Base-by-base conservation (phyloP, 1,140 invertebrate species). In the Heliconius melpomene region DNA sequence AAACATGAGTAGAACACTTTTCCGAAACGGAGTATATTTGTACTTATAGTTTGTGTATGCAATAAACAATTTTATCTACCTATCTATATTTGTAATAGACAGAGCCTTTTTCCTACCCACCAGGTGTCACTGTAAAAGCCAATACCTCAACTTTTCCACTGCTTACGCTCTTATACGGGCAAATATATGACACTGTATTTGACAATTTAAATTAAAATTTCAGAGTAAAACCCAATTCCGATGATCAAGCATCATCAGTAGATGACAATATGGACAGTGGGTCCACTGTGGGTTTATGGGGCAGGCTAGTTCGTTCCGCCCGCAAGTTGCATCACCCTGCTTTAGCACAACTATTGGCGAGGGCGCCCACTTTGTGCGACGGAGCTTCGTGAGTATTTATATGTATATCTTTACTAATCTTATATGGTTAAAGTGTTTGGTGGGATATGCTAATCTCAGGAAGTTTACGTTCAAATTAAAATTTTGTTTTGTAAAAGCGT, bases 351-450 rank as follows among this genome's bases (percentile, higher is more conserved):
- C 82, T 95, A 23, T 77, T 94, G 52, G 72, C 87, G 0, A 80
- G 94, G 54, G 90, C 94, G 1, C 85, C 90, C 1, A 66, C 88
- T 29, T 95, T 97, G 46, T 97, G 97, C 83, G 83, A 89, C 1
- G 95, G 93, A 81, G 97, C 96, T 86, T 96, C 94, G 97, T 97
- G 91, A 94, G 96, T 95, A 46, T 40, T 40, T 78, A 38, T 78
- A 32, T 72, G 57, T 6, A 20, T 52, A 18, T 52, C 7, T 52
- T 52, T 2, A 52, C 13, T 46, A 16, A 46, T 46, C 0, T 46
- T 46, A 46, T 46, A 46, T 46, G 13, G 40, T 46, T 46, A 3
- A 40, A 40, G 40, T 46, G 13, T 16, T 46, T 36, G 32, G 6
- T 36, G 32, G 32, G 7, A 36, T 1, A 36, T 36, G 32, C 32